Conservation (phyloP, 2,113 vertebrate genomes). For the Xenus cinereus region DNA sequence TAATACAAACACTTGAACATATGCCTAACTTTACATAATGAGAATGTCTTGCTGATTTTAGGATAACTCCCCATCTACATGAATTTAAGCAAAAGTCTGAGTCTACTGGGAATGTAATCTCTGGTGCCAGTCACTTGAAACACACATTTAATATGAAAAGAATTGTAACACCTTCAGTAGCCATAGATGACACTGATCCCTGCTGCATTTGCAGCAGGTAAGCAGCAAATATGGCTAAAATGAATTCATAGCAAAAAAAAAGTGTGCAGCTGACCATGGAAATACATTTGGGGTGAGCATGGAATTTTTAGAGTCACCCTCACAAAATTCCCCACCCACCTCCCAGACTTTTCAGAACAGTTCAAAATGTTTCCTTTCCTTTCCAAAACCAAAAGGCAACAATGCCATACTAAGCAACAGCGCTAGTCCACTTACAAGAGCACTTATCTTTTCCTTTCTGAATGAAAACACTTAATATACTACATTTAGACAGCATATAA, state of each 20-base stretch:
- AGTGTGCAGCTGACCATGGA: not conserved
- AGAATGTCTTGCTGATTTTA: conserved; percentile 35
- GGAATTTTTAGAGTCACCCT: not conserved
- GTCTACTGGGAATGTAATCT: not conserved
- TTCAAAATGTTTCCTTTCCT: not conserved
- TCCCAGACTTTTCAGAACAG: not conserved
- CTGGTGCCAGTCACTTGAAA: conserved; percentile 7
- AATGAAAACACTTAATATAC: not conserved
- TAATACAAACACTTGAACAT: conserved; percentile 10
- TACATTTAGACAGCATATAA: not conserved
- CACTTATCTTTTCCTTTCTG: not conserved
- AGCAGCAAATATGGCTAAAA: not conserved
- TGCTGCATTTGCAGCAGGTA: not conserved
- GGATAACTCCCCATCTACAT: not conserved
- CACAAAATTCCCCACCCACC: not conserved
- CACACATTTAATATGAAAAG: conserved; percentile 7
- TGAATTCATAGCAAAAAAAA: not conserved
- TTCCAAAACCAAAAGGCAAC: not conserved
- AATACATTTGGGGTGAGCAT: not conserved
- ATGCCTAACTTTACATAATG: conserved; percentile 42
- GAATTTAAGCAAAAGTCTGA: conserved; percentile 11
- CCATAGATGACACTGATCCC: not conserved
- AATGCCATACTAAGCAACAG: not conserved
- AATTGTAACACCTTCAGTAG: not conserved
- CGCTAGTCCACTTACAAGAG: accelerated